Percentiles rank a stretch among this genome's conserved stretches.
Conservation (phyloP, 2,113 vertebrate species). For the Ellobius talpinus region DNA sequence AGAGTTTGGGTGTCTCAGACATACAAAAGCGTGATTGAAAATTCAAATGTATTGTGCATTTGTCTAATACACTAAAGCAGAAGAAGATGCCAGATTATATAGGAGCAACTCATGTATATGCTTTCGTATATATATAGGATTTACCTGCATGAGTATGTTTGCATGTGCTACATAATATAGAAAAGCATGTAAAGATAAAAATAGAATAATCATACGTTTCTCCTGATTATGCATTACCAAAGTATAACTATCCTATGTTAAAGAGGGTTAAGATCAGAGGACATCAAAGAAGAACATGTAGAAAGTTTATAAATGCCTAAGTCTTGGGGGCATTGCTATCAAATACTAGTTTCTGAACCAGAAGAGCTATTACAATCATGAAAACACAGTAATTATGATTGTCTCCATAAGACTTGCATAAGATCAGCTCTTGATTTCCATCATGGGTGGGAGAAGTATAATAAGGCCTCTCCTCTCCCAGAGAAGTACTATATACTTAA, state of each 20-base stretch:
- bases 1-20: neutral
- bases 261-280: neutral
- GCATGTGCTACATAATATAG: neutral
- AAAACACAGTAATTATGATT: neutral
- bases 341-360: neutral
- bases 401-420: too few species aligned
- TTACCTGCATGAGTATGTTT: neutral
- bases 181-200: neutral
- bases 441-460: neutral
- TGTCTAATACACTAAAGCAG: neutral
- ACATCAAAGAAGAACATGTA: neutral
- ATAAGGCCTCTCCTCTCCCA: neutral
- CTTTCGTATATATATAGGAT: neutral
- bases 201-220: neutral
- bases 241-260: neutral
- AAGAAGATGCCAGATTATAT: neutral
- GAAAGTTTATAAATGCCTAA: too few species aligned
- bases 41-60: neutral
- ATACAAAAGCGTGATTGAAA: neutral
- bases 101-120: too few species aligned
- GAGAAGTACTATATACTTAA: neutral
- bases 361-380: too few species aligned
- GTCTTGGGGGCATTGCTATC: rapidly evolving
- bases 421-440: too few species aligned
- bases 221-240: neutral